Base-by-base conservation (phyloP, 2,888 invertebrate species). In the Drosophila incognita region DNA sequence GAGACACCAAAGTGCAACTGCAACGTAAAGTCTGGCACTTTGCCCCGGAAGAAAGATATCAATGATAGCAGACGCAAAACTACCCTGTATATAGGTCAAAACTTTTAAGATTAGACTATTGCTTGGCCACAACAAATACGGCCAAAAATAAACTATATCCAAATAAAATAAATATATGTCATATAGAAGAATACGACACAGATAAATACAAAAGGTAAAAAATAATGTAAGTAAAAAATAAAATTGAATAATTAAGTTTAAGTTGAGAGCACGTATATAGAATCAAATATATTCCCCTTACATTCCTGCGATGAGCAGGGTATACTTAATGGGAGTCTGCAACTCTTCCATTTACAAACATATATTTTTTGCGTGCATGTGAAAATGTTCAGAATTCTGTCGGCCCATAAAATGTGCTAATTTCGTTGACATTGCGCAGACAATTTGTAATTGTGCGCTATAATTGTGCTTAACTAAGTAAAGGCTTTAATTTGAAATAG, bases 391-490 rank as follows among this genome's bases (percentile, higher is more conserved):
- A 24, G 62, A 65, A 52, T 62, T 59, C 29, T 74, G 60, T 67
- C 71, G 58, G 62, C 48, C 52, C 82, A 83, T 83, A 82, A 83
- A 79, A 73, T 74, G 70, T 63, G 81, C 80, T 88, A 83, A 90
- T 85, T 82, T 72, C 57, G 62, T 51, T 79, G 86, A 83, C 82
- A 82, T 79, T 76, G 70, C 73, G 76, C 72, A 83, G 83, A 84
- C 85, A 79, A 80, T 82, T 84, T 79, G 59, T 66, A 80, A 82
- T 73, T 69, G 83, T 61, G 63, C 48, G 65, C 72, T 27, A 66
- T 72, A 63, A 70, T 69, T 76, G 71, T 29, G 27, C 59, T 49
- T 24, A 61, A 48, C 60, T 69, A 53, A 13, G 11, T 21, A 15
- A 59, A 24, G 51, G 75, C 65, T 69, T 79, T 61, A 40, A 75